Conservation (phyloP, 2,797 vertebrate genomes). For the Antrozous pallidus region DNA sequence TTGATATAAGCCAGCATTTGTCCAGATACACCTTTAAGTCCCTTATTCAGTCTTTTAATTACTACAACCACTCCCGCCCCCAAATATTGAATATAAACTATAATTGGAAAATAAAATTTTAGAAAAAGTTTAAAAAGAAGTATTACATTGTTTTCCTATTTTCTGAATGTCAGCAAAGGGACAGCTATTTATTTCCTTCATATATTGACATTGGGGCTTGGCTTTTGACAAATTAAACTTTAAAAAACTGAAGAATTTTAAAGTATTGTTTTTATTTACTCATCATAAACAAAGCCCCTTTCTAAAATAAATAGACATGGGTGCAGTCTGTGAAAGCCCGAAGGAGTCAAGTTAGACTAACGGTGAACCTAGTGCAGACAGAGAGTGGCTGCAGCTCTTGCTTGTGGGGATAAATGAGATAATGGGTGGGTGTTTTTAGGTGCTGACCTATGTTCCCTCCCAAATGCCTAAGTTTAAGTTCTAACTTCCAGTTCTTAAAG, state of each 20-base stretch:
- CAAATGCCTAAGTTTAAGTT: not conserved
- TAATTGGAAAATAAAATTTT: not conserved
- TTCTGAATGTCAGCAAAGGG: not conserved
- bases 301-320: not conserved
- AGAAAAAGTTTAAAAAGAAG: not conserved
- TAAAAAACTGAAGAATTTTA: not conserved
- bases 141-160: not conserved
- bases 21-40: not conserved
- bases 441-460: not conserved
- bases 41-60: not conserved
- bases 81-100: not conserved
- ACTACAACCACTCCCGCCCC: rapidly evolving
- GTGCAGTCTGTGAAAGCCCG: not conserved
- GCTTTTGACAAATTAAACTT: not conserved
- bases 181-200: not conserved
- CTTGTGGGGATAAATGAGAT: not conserved
- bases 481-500: not conserved
- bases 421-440: not conserved
- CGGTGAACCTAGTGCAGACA: rapidly evolving
- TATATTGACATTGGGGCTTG: not conserved
- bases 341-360: not conserved
- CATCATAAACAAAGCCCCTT: not conserved
- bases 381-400: not conserved
- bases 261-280: not conserved
- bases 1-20: not conserved